A percentile compares a stretch with the other conserved stretches of the same genome.
Evolutionary conservation across 2,888 invertebrate genomes (phyloP).

Genomic region (Pegoplata infirma): DNA sequence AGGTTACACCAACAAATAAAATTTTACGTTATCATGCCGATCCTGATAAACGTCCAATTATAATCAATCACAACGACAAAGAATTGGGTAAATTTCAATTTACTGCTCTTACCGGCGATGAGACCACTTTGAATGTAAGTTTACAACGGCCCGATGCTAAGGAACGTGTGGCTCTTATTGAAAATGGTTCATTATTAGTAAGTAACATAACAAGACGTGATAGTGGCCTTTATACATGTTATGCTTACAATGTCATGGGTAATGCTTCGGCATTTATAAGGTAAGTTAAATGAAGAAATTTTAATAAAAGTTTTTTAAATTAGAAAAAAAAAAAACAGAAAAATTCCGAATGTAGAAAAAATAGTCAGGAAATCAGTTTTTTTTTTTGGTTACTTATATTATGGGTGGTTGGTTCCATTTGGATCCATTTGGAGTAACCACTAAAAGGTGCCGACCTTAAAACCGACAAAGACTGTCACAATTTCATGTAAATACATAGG

Average conservation of each 20-base stretch:
- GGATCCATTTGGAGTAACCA: too few species aligned
- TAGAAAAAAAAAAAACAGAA: background rate
- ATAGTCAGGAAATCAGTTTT: background rate
- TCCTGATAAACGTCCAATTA: slow-evolving; percentile 78
- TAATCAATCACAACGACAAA: slow-evolving; percentile 73
- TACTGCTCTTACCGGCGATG: slow-evolving; percentile 70
- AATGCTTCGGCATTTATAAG: slow-evolving; percentile 86
- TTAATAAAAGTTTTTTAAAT: background rate
- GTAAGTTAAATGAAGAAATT: slow-evolving; percentile 64
- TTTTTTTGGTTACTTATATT: background rate
- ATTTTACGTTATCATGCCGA: slow-evolving; percentile 90
- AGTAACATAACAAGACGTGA: slow-evolving; percentile 86
- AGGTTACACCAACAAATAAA: slow-evolving; percentile 84
- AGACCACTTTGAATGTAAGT: slow-evolving; percentile 68
- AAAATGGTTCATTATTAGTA: slow-evolving; percentile 89
- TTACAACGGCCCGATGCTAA: slow-evolving; percentile 65
- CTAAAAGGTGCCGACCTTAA: too few species aligned
- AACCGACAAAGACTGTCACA: too few species aligned
- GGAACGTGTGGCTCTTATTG: slow-evolving; percentile 79
- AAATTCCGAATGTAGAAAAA: background rate
- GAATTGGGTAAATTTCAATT: slow-evolving; percentile 73
- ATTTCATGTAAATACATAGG: too few species aligned
- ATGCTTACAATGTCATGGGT: slow-evolving; percentile 90
- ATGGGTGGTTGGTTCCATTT: too few species aligned
- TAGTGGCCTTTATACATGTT: slow-evolving; percentile 91